Evolutionary conservation across 2,797 vertebrate genomes (phyloP).

Genomic region (Bradypus variegatus): DNA sequence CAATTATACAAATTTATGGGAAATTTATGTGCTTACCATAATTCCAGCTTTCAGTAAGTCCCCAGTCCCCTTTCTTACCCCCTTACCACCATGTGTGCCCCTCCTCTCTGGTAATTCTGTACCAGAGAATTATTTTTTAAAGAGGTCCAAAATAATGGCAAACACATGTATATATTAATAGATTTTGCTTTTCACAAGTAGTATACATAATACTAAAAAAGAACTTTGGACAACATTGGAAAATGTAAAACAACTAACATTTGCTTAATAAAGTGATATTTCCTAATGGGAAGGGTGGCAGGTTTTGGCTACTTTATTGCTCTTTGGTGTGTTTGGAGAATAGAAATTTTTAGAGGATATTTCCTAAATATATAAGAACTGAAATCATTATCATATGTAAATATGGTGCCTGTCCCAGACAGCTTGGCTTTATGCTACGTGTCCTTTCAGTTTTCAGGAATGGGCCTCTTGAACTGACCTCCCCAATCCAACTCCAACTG

Average conservation of each 20-base stretch:
- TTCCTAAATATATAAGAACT: constrained; percentile 6
- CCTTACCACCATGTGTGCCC: not conserved
- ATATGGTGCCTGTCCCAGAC: not conserved
- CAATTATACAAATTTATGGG: not conserved
- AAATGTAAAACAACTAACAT: constrained; percentile 33
- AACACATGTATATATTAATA: constrained; percentile 13
- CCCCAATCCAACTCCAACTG: not conserved
- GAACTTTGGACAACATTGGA: constrained; percentile 18
- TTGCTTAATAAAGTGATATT: constrained; percentile 41
- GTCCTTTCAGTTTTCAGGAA: constrained; percentile 32
- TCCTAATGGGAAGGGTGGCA: not conserved
- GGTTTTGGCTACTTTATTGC: not conserved
- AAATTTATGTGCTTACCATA: constrained; percentile 34
- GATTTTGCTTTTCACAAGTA: constrained; percentile 29
- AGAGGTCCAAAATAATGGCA: constrained; percentile 31
- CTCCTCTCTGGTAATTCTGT: not conserved
- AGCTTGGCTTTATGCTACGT: constrained; percentile 25
- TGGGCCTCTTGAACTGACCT: not conserved
- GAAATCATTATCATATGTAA: constrained; percentile 22
- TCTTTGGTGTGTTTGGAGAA: constrained; percentile 34
- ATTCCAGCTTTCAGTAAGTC: constrained; percentile 48
- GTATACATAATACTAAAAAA: not conserved
- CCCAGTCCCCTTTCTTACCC: not conserved
- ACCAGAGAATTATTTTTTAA: constrained; percentile 38
- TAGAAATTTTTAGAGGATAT: constrained; percentile 27